Evolutionary conservation across 2,888 invertebrate genomes (phyloP).

Genomic region (Zootermopsis nevadensis): DNA sequence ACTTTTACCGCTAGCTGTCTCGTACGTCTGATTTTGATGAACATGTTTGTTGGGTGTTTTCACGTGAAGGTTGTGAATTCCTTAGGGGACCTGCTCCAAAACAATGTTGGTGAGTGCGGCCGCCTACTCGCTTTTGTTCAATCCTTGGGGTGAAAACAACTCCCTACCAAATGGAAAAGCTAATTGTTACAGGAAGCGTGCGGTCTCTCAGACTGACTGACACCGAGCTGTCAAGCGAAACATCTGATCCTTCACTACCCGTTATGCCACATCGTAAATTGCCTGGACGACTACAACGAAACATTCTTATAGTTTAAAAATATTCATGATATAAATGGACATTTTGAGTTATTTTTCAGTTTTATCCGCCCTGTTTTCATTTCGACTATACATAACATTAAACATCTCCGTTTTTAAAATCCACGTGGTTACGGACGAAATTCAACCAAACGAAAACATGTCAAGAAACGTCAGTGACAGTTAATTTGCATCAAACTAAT

Average conservation of each 20-base stretch:
- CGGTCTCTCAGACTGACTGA: constrained; percentile 42
- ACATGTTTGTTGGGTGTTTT: constrained; percentile 14
- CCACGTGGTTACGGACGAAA: constrained; percentile 15
- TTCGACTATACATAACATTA: not conserved
- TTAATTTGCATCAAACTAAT: not conserved
- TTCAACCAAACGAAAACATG: not conserved
- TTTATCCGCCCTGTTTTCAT: not conserved
- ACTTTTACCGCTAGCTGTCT: not conserved
- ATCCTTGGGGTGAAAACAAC: constrained; percentile 48
- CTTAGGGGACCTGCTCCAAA: constrained; percentile 19
- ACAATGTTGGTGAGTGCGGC: constrained; percentile 48
- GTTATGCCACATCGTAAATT: constrained; percentile 31
- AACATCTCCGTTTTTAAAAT: not conserved
- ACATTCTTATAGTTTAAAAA: not conserved
- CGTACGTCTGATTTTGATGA: not conserved
- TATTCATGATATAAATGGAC: not conserved
- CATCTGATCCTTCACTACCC: constrained; percentile 18
- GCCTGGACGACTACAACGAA: not conserved
- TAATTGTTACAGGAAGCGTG: constrained; percentile 44
- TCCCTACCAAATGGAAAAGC: constrained; percentile 41
- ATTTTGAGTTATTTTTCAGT: not conserved
- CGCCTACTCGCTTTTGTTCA: constrained; percentile 46
- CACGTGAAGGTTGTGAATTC: constrained; percentile 26
- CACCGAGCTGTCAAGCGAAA: constrained; percentile 14
- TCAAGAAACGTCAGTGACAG: not conserved